These are phyloP conservation scores for Lepus oiostolus DNA, from an alignment of 2,797 vertebrate species.

Conservation along the genomic window DNA sequence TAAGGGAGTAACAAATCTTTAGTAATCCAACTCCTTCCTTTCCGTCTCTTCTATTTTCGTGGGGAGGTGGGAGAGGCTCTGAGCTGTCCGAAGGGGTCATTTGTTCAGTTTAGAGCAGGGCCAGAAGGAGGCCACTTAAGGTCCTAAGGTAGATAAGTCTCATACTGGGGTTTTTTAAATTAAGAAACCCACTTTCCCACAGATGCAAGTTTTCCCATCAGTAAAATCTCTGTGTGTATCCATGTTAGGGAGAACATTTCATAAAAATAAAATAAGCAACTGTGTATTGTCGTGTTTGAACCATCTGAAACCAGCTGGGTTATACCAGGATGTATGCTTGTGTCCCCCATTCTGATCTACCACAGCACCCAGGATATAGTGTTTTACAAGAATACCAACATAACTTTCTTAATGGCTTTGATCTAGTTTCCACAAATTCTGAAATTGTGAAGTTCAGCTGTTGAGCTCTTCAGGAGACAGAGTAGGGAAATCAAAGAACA, in stretches of 20 bases:
- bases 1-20: not conserved
- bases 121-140: not conserved
- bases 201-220: slow-evolving; percentile 11
- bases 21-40: not conserved
- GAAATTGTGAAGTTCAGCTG: not conserved
- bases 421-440: not conserved
- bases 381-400: not conserved
- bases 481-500: not conserved
- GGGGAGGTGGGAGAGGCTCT: not conserved
- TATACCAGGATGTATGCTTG: not conserved
- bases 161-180: not conserved
- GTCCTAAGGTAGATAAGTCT: not conserved
- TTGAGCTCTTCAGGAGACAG: not conserved
- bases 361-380: not conserved
- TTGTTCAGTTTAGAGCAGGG: not conserved
- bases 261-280: slow-evolving; percentile 12
- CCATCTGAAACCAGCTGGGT: not conserved
- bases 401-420: slow-evolving; percentile 10
- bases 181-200: slow-evolving; percentile 7
- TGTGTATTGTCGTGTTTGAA: not conserved
- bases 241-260: slow-evolving; percentile 1
- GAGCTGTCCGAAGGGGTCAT: not conserved
- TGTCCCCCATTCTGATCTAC: not conserved
- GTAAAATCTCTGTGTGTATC: not conserved
- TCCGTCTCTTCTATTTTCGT: not conserved